A percentile compares a stretch with the other conserved stretches of the same genome.
phyloP scores from a whole-genome alignment of 2,888 invertebrate species.

The Conus canariensis region DNA sequence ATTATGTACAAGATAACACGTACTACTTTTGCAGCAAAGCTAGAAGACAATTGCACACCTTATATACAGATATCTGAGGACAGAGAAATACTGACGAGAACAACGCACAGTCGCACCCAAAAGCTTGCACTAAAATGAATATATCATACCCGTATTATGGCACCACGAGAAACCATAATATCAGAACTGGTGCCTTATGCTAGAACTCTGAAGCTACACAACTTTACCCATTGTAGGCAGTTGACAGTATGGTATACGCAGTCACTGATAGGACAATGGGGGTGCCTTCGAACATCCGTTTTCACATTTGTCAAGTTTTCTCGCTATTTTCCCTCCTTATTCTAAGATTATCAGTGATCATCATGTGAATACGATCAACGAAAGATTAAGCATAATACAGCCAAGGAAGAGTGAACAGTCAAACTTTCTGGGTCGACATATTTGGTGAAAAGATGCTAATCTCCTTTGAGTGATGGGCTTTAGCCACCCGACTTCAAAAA shows the following conservation, averaged over 20 bases:
- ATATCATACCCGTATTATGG: slow-evolving; percentile 29
- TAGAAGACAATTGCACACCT: slow-evolving; percentile 15
- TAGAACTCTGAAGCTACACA: background rate
- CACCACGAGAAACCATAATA: slow-evolving; percentile 24
- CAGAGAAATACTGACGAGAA: slow-evolving; percentile 23
- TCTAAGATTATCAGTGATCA: background rate
- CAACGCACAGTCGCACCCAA: background rate
- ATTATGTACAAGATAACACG: background rate
- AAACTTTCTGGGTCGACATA: too few relatives aligned
- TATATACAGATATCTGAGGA: background rate
- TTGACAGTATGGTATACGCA: background rate
- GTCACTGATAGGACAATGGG: background rate
- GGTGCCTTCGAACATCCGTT: too few relatives aligned
- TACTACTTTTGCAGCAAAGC: background rate
- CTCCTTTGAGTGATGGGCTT: too few relatives aligned
- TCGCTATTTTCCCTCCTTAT: too few relatives aligned
- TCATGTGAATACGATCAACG: background rate
- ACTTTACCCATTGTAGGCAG: background rate
- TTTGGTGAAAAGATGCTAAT: too few relatives aligned
- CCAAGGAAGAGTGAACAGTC: too few relatives aligned
- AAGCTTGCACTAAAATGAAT: background rate
- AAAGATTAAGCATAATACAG: too few relatives aligned
- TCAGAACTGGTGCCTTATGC: slow-evolving; percentile 33
- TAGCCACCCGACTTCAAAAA: too few relatives aligned
- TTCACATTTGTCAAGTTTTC: too few relatives aligned